Evolutionary conservation across 2,888 invertebrate species (phyloP).

Genomic region (Tachina fera): DNA sequence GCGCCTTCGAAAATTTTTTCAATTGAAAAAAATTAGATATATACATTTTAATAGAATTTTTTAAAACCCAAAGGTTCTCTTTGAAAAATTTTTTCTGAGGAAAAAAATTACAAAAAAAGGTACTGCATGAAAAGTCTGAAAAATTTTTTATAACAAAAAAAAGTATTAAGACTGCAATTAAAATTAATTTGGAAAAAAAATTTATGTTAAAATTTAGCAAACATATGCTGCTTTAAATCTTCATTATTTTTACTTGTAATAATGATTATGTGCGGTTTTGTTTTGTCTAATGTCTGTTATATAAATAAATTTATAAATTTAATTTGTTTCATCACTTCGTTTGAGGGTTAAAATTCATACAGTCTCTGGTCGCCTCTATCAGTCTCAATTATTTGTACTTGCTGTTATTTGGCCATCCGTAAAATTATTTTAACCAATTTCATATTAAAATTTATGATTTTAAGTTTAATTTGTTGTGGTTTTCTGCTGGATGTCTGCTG

Average conservation of each 20-base stretch:
- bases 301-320: slow-evolving; percentile 16
- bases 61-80: too few relatives aligned
- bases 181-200: neutral
- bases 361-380: neutral
- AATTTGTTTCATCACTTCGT: neutral
- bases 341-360: neutral
- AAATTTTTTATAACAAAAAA: too few relatives aligned
- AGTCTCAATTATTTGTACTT: neutral
- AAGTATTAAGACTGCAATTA: too few relatives aligned
- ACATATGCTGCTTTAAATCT: neutral
- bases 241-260: neutral
- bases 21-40: too few relatives aligned
- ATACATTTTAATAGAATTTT: too few relatives aligned
- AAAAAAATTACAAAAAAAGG: too few relatives aligned
- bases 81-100: too few relatives aligned
- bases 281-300: neutral
- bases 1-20: too few relatives aligned
- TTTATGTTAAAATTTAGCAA: neutral
- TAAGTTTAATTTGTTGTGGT: slow-evolving; percentile 67
- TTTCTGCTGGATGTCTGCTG: slow-evolving; percentile 30
- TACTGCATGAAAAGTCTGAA: too few relatives aligned
- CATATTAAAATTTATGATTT: slow-evolving; percentile 57
- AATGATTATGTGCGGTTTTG: neutral
- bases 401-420: slow-evolving; percentile 25
- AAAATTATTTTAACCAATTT: slow-evolving; percentile 47